phyloP scores from a whole-genome alignment of 2,888 invertebrate species.

The Pegoplata infirma region DNA sequence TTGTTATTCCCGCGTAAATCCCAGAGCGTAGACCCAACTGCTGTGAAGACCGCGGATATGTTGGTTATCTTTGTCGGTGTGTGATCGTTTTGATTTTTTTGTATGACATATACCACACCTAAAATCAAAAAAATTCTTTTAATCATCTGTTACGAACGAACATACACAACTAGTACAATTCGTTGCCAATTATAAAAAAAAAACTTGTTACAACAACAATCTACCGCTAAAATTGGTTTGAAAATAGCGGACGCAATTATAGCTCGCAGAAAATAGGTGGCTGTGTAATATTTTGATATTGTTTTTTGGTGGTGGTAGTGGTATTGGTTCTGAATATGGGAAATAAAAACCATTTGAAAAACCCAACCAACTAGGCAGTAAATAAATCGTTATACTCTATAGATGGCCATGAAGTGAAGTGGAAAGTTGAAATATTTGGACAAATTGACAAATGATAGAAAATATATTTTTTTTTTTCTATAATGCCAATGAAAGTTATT shows the following conservation, averaged over 20 bases:
- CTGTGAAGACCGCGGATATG: no score
- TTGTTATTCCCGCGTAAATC: no score
- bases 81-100: no score
- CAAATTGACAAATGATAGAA: constrained; percentile 16
- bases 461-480: no score
- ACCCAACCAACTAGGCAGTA: constrained; percentile 8
- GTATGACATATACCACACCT: no score
- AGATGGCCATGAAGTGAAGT: constrained; percentile 21
- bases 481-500: background rate
- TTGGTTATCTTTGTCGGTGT: no score
- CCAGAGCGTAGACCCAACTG: no score
- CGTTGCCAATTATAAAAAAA: background rate
- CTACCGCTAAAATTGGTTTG: constrained; percentile 47
- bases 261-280: background rate
- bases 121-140: no score
- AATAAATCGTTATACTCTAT: constrained; percentile 8
- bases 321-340: background rate
- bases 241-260: constrained; percentile 46
- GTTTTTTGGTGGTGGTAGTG: background rate
- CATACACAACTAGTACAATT: background rate
- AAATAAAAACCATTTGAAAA: constrained; percentile 10
- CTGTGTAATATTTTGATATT: constrained; percentile 25
- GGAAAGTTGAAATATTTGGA: constrained; percentile 25
- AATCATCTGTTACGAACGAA: background rate
- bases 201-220: constrained; percentile 39